Base-by-base conservation (phyloP, 1,140 invertebrate genomes). In the Leptestheria dahalacensis region DNA sequence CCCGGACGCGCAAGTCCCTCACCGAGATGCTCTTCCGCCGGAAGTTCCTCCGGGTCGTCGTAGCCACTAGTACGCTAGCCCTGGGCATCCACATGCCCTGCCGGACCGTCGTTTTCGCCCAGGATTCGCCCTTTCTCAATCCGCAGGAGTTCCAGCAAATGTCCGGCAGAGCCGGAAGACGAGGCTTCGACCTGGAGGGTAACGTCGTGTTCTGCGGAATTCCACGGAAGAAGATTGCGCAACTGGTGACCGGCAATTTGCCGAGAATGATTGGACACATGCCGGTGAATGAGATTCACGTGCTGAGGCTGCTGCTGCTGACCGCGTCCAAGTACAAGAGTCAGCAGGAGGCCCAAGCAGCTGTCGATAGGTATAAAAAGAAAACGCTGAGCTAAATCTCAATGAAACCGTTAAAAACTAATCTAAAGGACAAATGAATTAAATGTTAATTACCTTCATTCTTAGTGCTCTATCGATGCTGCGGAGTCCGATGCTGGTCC, bases 41-140 rank as follows among this genome's bases (percentile, higher is more conserved):
- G 49, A 63, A 61, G 28, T n/a, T 66, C 51, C 20, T 66, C 6
- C 63, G 57, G 49, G 55, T 65, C 2, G 64, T 63, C 15, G 61
- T 58, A 28, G 61, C 64, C 0, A 66, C 65, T 12, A 62, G 62
- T 1, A 66, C 64, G 23, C 51, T 65, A 24, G 64, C 64, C 6
- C 41, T 65, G 53, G 65, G 65, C 55, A 64, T 66, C 25, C 63
- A 66, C 26, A 66, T 66, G 65, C 65, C 65, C 29, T 66, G 65
- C 51, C 63, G 63, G 55, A 65, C 62, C 18, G 61, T 64, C 3
- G 63, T 62, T 23, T 23, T 66, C 12, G 60, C 33, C 18, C 63
- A 62, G 24, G 64, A 66, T 49, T 62, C 59, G 15, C 59, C 60
- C 3, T 65, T 47, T 47, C 56, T 66, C 33, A 66, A 64, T 53